phyloP scores from a whole-genome alignment of 2,888 invertebrate genomes.

The Sympetrum striolatum region DNA sequence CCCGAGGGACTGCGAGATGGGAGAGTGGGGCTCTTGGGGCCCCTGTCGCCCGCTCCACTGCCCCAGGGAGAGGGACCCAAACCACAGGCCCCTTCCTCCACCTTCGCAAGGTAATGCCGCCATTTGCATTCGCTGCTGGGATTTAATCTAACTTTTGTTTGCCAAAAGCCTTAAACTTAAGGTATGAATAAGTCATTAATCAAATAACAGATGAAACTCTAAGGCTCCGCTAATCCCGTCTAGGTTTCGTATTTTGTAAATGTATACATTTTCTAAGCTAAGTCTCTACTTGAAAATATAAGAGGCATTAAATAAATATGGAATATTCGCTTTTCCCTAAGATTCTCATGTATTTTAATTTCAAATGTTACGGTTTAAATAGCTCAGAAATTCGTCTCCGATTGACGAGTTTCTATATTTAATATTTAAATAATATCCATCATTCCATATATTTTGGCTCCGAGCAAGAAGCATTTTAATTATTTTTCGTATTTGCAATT shows the following conservation, averaged over 20 bases:
- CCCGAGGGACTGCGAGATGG: conserved; percentile 68
- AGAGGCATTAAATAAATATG: too few species aligned
- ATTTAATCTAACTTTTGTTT: neutral
- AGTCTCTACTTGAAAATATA: too few species aligned
- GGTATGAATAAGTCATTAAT: neutral
- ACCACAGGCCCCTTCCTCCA: conserved; percentile 10
- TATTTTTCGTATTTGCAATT: too few species aligned
- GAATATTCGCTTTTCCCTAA: too few species aligned
- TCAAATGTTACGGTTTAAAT: too few species aligned
- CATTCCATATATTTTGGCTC: too few species aligned
- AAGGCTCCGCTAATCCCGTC: neutral
- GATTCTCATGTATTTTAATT: too few species aligned
- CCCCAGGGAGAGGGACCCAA: conserved; percentile 18
- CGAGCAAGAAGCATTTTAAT: too few species aligned
- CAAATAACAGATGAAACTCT: neutral
- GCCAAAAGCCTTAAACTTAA: neutral
- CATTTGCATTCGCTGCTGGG: neutral
- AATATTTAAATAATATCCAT: too few species aligned
- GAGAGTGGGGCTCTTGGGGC: conserved; percentile 70
- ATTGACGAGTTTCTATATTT: too few species aligned
- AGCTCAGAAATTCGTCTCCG: too few species aligned
- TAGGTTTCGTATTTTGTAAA: neutral
- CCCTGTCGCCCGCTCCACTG: conserved; percentile 64
- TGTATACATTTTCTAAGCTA: neutral
- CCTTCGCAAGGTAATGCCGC: conserved; percentile 16